Evolutionary conservation across 1,140 invertebrate species (phyloP).

Genomic region (Cydia fagiglandana): DNA sequence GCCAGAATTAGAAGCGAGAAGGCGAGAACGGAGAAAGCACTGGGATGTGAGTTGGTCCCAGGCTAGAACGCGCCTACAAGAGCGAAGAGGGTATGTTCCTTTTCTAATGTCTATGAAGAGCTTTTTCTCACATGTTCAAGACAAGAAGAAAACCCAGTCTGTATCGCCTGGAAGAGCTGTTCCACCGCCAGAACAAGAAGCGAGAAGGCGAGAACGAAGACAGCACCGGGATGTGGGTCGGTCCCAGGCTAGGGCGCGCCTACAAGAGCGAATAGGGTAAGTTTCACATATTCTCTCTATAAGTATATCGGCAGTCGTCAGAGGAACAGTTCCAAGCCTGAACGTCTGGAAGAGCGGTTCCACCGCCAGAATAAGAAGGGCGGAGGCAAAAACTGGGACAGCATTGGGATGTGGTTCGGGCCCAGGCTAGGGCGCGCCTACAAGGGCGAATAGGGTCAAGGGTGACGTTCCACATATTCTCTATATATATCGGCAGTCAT

Average conservation of each 20-base stretch:
- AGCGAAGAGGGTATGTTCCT: conserved; percentile 52
- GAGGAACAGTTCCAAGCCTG: too few relatives aligned
- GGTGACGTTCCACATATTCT: too few relatives aligned
- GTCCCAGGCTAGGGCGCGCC: conserved; percentile 77
- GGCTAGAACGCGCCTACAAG: conserved; percentile 70
- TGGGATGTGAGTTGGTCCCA: conserved; percentile 81
- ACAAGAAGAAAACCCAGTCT: too few relatives aligned
- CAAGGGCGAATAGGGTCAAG: conserved; percentile 60
- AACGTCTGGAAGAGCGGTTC: conserved; percentile 37
- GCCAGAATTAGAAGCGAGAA: conserved; percentile 37
- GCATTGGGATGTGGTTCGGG: conserved; percentile 81
- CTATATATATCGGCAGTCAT: too few relatives aligned
- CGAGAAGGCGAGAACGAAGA: conserved; percentile 50
- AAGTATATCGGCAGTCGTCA: too few relatives aligned
- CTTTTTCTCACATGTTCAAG: not conserved
- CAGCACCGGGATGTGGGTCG: conserved; percentile 80
- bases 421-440: conserved; percentile 74
- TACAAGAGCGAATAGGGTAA: conserved; percentile 56
- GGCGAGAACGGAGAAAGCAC: conserved; percentile 54
- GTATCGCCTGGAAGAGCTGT: conserved; percentile 23
- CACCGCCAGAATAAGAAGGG: conserved; percentile 35
- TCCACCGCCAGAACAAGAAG: conserved; percentile 36
- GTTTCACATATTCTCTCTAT: too few relatives aligned
- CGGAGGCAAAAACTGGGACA: conserved; percentile 52
- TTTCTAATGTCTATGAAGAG: too few relatives aligned